Evolutionary conservation across 2,888 invertebrate species (phyloP).

Genomic region (Polietes domitor): DNA sequence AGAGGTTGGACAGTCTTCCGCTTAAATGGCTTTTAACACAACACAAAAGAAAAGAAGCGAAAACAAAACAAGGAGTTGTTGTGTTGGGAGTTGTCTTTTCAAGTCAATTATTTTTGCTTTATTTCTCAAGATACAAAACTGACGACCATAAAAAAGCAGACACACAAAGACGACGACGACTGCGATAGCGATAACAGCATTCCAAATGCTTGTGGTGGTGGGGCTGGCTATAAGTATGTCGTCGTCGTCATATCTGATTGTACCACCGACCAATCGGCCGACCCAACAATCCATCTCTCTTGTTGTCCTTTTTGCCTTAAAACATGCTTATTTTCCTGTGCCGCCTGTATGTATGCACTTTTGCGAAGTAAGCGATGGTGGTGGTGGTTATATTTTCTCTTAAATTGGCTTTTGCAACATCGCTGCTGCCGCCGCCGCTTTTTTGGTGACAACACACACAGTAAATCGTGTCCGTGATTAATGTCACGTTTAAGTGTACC

Average conservation of each 20-base stretch:
- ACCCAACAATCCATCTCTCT: neutral
- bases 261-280: neutral
- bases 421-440: neutral
- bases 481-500: constrained; percentile 65
- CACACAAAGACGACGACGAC: neutral
- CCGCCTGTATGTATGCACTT: neutral
- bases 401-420: neutral
- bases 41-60: constrained; percentile 32
- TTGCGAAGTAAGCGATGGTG: neutral
- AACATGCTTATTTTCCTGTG: neutral
- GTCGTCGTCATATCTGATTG: constrained; percentile 41
- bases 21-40: constrained; percentile 18
- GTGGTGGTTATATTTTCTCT: constrained; percentile 17
- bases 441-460: constrained; percentile 66
- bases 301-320: neutral
- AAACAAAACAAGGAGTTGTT: constrained; percentile 19
- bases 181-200: constrained; percentile 25
- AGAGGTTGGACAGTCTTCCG: neutral
- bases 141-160: constrained; percentile 35
- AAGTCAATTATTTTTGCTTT: constrained; percentile 63
- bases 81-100: constrained; percentile 52
- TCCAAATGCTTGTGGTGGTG: constrained; percentile 27
- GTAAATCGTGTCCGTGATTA: constrained; percentile 65
- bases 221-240: constrained; percentile 18
- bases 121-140: constrained; percentile 50